phyloP scores from a whole-genome alignment of 2,888 invertebrate species.

The Gymnoscelis rufifasciata region DNA sequence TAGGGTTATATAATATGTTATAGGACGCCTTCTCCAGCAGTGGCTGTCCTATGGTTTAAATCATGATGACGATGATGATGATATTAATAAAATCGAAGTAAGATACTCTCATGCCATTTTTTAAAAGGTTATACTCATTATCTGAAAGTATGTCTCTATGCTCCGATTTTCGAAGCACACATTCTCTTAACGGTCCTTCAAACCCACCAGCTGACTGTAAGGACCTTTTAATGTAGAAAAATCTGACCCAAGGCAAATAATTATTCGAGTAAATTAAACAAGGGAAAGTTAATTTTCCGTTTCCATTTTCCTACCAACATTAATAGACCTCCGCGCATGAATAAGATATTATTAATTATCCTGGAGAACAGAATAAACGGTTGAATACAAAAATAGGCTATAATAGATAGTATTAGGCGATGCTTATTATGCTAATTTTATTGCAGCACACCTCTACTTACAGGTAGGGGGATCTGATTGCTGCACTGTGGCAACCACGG shows the following conservation, averaged over 20 bases:
- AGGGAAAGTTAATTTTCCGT: slow-evolving; percentile 20
- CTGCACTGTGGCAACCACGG: slow-evolving; percentile 40
- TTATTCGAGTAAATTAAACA: slow-evolving; percentile 6
- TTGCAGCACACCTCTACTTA: slow-evolving; percentile 49
- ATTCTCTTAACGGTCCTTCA: not conserved
- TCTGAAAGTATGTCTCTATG: too few relatives aligned
- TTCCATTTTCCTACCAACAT: slow-evolving; percentile 9
- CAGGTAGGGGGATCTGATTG: slow-evolving; percentile 48
- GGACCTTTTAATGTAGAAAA: not conserved
- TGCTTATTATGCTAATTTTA: slow-evolving; percentile 49
- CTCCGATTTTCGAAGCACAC: not conserved
- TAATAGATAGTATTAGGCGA: slow-evolving; percentile 7
- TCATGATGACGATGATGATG: too few relatives aligned
- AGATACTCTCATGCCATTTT: too few relatives aligned
- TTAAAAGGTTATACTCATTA: too few relatives aligned
- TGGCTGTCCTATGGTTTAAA: too few relatives aligned
- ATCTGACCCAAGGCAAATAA: not conserved
- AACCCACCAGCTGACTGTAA: not conserved
- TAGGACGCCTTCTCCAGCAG: too few relatives aligned
- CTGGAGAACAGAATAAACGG: not conserved
- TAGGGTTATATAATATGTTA: too few relatives aligned
- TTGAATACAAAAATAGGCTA: slow-evolving; percentile 1
- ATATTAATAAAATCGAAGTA: too few relatives aligned
- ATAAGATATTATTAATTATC: slow-evolving; percentile 30
- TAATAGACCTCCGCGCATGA: slow-evolving; percentile 22